A percentile compares a stretch with the other conserved stretches of the same genome.
Evolutionary conservation across 2,888 invertebrate genomes (phyloP).

Genomic region (Hypselothyrea guttata): DNA sequence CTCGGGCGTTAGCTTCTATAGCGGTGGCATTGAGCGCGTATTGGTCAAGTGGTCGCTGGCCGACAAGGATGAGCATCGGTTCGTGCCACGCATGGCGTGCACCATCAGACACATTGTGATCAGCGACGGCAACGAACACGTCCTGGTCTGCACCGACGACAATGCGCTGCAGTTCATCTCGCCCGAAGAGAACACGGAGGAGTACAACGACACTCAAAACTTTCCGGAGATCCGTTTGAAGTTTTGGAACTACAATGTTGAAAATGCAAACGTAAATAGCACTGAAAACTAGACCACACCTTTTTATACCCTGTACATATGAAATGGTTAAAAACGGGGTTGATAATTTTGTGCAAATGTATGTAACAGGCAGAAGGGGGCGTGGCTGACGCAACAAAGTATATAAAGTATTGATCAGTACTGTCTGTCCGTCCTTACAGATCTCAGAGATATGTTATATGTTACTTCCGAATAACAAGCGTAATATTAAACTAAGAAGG

Average conservation of each 20-base stretch:
- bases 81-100: constrained; percentile 88
- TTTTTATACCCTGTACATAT: too few species aligned
- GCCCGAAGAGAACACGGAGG: too few species aligned
- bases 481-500: too few species aligned
- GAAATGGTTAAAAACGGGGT: too few species aligned
- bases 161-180: constrained; percentile 86
- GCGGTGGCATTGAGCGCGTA: constrained; percentile 90
- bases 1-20: constrained; percentile 87
- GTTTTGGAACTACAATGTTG: constrained; percentile 90
- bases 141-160: constrained; percentile 87
- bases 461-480: too few species aligned
- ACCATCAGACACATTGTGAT: constrained; percentile 86
- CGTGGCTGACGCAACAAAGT: too few species aligned
- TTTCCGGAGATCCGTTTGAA: constrained; percentile 87
- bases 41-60: constrained; percentile 89
- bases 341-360: too few species aligned
- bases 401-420: constrained; percentile 33
- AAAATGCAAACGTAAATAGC: constrained; percentile 84
- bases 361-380: too few species aligned
- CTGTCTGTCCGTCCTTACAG: too few species aligned
- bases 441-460: too few species aligned
- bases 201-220: too few species aligned
- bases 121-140: constrained; percentile 85
- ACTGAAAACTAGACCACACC: too few species aligned
- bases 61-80: constrained; percentile 83